Conservation (phyloP, 2,113 vertebrate species). For the Dunckerocampus dactyliophorus region DNA sequence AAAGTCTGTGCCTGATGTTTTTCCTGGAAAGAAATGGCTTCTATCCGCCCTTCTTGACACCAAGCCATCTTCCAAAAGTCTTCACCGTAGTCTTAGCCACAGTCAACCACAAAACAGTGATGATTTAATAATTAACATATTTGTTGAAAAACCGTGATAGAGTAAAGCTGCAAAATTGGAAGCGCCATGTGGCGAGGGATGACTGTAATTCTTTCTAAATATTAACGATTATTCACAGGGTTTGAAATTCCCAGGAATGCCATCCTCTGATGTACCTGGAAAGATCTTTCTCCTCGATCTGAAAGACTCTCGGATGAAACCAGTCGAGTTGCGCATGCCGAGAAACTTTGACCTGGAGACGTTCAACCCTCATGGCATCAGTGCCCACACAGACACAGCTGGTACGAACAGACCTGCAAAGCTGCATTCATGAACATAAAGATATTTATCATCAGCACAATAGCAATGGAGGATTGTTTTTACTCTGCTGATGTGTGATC, state of each 20-base stretch:
- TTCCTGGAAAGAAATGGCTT: no score
- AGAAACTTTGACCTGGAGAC: constrained; percentile 80
- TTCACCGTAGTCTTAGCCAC: no score
- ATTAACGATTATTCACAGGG: constrained; percentile 34
- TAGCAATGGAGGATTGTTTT: neutral
- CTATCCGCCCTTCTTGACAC: no score
- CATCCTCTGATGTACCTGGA: constrained; percentile 69
- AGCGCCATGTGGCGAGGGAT: no score
- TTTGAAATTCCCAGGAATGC: constrained; percentile 52
- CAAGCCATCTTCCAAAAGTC: no score
- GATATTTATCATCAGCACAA: neutral
- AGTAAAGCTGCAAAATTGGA: no score
- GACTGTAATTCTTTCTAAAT: no score
- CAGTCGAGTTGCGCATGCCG: constrained; percentile 76
- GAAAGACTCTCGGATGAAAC: constrained; percentile 67
- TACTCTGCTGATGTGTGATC: neutral
- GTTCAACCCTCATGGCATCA: constrained; percentile 92
- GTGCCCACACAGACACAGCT: constrained; percentile 72
- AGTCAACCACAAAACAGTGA: no score
- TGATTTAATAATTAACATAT: no score
- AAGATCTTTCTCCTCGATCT: constrained; percentile 82
- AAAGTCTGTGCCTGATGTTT: no score
- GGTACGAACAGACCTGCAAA: constrained; percentile 65
- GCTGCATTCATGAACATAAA: neutral
- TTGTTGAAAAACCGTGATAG: no score